Evolutionary conservation across 1,140 invertebrate species (phyloP).

Genomic region (Pogonus chalceus): DNA sequence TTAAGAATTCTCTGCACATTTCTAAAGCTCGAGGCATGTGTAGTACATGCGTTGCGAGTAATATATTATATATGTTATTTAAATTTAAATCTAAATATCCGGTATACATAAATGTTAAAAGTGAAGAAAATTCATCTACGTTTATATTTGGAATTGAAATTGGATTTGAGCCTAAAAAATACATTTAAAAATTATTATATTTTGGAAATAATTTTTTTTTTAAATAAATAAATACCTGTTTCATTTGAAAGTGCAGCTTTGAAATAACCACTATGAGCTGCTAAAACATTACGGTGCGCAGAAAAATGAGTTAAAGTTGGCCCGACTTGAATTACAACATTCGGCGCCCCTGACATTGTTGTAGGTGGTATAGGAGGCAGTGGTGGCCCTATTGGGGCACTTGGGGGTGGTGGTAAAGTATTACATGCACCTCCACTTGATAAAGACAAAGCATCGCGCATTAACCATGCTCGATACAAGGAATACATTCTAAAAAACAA

Average conservation of each 20-base stretch:
- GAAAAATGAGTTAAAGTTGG: conserved; percentile 53
- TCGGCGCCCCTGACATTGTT: conserved; percentile 38
- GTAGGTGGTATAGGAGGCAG: conserved; percentile 24
- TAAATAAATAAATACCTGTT: conserved; percentile 20
- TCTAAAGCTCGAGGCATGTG: conserved; percentile 66
- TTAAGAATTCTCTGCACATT: conserved; percentile 46
- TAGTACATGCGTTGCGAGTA: conserved; percentile 60
- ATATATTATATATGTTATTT: conserved; percentile 61
- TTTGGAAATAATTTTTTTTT: neutral
- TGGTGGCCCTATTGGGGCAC: conserved; percentile 20
- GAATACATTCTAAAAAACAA: conserved; percentile 41
- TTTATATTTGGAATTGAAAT: conserved; percentile 47
- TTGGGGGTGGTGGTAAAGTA: conserved; percentile 21
- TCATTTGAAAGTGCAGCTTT: conserved; percentile 40
- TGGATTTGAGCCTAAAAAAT: conserved; percentile 23
- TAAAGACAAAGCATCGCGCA: conserved; percentile 17
- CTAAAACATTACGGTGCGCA: conserved; percentile 54
- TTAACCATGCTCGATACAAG: conserved; percentile 55
- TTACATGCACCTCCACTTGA: conserved; percentile 21
- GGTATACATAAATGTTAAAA: conserved; percentile 69
- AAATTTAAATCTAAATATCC: conserved; percentile 58
- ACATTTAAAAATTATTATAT: neutral
- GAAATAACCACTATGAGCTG: conserved; percentile 61
- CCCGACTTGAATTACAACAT: conserved; percentile 53
- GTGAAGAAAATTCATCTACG: conserved; percentile 58